Conservation (phyloP, 2,113 vertebrate species). For the Peromyscus maniculatus region DNA sequence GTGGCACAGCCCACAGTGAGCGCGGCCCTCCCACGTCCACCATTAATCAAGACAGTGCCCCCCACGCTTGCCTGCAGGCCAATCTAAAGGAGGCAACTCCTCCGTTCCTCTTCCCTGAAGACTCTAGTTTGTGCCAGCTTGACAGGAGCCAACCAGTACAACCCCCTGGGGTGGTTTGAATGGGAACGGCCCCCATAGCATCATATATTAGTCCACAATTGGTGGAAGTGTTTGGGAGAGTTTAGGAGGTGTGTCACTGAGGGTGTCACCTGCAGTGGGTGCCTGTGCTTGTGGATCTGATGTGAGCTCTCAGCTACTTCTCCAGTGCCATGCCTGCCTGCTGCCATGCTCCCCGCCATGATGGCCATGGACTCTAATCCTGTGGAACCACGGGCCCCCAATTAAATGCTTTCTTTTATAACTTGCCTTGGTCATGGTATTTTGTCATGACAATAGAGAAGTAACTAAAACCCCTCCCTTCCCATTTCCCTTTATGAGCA, state of each 20-base stretch:
- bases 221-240: not conserved
- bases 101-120: not conserved
- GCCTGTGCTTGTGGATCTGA: not conserved
- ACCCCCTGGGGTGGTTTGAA: not conserved
- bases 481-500: not conserved
- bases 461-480: not conserved
- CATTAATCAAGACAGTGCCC: not conserved
- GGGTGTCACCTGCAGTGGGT: not conserved
- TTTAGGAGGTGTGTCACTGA: too few species aligned
- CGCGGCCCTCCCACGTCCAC: not conserved
- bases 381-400: not conserved
- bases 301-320: not conserved
- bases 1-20: not conserved
- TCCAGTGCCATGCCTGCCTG: not conserved
- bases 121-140: not conserved
- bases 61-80: too few species aligned
- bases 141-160: not conserved
- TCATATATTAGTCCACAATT: not conserved
- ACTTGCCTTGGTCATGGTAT: not conserved
- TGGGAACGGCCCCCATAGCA: not conserved
- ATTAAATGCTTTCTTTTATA: not conserved
- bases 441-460: not conserved
- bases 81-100: not conserved
- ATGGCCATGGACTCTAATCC: not conserved
- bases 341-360: not conserved